Percentiles rank a stretch among this genome's conserved stretches.
These are phyloP conservation scores for Mobula birostris DNA, from an alignment of 2,113 vertebrate genomes.

Conservation along the genomic window DNA sequence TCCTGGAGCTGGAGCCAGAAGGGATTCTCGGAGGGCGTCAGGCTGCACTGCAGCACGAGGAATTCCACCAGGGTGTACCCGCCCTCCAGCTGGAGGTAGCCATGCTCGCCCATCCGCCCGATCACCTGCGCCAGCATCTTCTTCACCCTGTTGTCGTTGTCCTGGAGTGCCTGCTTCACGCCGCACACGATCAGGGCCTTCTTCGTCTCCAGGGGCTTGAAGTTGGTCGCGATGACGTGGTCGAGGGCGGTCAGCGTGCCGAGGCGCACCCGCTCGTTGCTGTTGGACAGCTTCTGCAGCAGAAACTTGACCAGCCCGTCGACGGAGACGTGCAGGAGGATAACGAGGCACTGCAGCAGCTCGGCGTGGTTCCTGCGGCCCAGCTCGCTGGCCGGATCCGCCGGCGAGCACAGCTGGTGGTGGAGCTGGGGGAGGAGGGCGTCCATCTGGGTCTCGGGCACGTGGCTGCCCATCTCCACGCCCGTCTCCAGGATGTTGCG, in stretches of 20 bases:
- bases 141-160: constrained; percentile 77
- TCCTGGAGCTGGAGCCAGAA: constrained; percentile 51
- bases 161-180: constrained; percentile 73
- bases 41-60: constrained; percentile 72
- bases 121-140: constrained; percentile 77
- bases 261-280: constrained; percentile 66
- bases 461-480: constrained; percentile 72
- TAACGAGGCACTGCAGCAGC: constrained; percentile 77
- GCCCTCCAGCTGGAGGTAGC: constrained; percentile 82
- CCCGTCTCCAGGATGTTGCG: constrained; percentile 80
- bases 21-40: constrained; percentile 46
- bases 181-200: constrained; percentile 74
- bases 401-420: constrained; percentile 72
- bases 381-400: constrained; percentile 65
- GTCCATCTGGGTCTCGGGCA: constrained; percentile 75
- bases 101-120: constrained; percentile 88
- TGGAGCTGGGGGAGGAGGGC: constrained; percentile 65
- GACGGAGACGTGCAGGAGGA: constrained; percentile 70
- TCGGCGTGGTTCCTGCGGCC: constrained; percentile 79
- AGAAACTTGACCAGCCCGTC: constrained; percentile 77
- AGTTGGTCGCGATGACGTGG: constrained; percentile 79
- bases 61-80: constrained; percentile 73
- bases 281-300: constrained; percentile 80
- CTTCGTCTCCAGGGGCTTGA: constrained; percentile 71
- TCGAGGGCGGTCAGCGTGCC: constrained; percentile 74